Evolutionary conservation across 2,797 vertebrate genomes (phyloP).

Genomic region (Manis javanica): DNA sequence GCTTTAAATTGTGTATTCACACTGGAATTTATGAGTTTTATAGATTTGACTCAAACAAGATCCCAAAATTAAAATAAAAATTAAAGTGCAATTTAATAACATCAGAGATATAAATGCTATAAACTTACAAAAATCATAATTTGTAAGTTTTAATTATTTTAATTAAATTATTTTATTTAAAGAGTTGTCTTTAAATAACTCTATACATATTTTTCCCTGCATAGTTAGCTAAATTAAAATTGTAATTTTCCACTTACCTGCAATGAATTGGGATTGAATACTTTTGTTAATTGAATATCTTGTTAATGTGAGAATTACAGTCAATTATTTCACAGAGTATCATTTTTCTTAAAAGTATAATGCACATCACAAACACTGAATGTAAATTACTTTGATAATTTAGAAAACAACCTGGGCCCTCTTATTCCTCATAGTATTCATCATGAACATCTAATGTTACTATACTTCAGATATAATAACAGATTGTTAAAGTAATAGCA

Average conservation of each 20-base stretch:
- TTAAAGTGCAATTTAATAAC: neutral
- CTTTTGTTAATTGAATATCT: neutral
- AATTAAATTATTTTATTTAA: conserved; percentile 17
- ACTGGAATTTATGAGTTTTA: neutral
- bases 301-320: neutral
- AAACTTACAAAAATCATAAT: neutral
- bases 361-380: neutral
- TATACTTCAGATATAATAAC: neutral
- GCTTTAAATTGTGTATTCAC: neutral
- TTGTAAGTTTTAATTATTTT: neutral
- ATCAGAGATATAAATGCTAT: neutral
- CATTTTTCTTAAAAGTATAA: neutral
- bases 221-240: neutral
- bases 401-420: neutral
- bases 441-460: neutral
- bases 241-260: neutral
- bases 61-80: neutral
- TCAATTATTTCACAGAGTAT: neutral
- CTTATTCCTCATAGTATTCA: neutral
- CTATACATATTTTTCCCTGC: neutral
- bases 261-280: neutral
- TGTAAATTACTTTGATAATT: neutral
- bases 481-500: neutral
- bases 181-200: neutral
- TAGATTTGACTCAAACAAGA: neutral